phyloP scores from a whole-genome alignment of 2,113 vertebrate genomes.

The Galbula dea region DNA sequence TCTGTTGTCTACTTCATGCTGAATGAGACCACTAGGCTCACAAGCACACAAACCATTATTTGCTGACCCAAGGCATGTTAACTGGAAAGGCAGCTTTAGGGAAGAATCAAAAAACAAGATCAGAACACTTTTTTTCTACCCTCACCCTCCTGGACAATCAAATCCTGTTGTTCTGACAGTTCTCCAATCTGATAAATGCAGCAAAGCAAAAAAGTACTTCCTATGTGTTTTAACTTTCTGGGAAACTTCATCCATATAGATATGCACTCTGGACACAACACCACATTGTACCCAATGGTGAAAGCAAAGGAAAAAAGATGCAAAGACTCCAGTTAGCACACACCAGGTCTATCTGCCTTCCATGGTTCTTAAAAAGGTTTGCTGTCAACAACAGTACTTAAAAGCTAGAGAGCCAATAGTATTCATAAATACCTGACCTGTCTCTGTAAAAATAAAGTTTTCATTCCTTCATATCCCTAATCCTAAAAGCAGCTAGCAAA shows the following conservation, averaged over 20 bases:
- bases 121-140: neutral
- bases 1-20: neutral
- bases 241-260: neutral
- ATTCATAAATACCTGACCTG: neutral
- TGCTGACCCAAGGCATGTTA: neutral
- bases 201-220: neutral
- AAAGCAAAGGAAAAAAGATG: neutral
- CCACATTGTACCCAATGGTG: neutral
- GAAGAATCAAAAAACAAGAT: neutral
- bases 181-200: neutral
- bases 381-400: neutral
- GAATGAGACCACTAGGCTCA: neutral
- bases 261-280: neutral
- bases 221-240: neutral
- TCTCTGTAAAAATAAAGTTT: neutral
- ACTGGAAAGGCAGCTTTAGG: neutral
- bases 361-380: neutral
- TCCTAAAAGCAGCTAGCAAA: neutral
- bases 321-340: neutral
- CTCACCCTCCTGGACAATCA: neutral
- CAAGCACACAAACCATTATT: neutral
- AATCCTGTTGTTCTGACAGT: neutral
- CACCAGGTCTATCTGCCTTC: neutral
- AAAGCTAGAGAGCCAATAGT: neutral
- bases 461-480: neutral